Conservation (phyloP, 2,797 vertebrate species). For the Garrulus glandarius region DNA sequence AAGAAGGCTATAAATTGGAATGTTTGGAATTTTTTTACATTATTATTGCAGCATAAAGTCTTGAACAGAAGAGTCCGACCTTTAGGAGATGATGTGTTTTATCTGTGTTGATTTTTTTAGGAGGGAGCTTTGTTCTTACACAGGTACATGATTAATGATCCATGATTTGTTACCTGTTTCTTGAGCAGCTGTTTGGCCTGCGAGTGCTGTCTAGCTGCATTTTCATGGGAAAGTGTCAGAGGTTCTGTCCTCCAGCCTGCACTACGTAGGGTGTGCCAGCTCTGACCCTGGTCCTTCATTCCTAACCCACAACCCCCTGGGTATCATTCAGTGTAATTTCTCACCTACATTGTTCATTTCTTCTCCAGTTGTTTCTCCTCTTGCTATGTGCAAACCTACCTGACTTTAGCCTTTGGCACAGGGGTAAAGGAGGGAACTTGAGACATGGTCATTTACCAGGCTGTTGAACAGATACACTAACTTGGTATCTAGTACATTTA, state of each 20-base stretch:
- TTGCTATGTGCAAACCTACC: background rate
- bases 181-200: background rate
- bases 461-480: background rate
- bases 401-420: background rate
- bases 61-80: background rate
- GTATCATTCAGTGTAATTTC: background rate
- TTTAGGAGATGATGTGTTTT: background rate
- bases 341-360: background rate
- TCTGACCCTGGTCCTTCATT: background rate
- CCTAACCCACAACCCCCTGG: background rate
- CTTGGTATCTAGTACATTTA: background rate
- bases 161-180: background rate
- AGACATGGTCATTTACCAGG: background rate
- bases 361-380: background rate
- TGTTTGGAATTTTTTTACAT: background rate
- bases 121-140: background rate
- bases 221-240: background rate
- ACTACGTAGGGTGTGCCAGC: background rate
- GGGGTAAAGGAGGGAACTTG: background rate
- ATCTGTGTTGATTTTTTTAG: background rate
- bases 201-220: rapidly evolving
- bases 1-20: background rate
- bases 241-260: background rate
- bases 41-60: background rate
- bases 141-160: background rate